Conservation (phyloP, 2,888 invertebrate genomes). For the Oxytorus armatus region DNA sequence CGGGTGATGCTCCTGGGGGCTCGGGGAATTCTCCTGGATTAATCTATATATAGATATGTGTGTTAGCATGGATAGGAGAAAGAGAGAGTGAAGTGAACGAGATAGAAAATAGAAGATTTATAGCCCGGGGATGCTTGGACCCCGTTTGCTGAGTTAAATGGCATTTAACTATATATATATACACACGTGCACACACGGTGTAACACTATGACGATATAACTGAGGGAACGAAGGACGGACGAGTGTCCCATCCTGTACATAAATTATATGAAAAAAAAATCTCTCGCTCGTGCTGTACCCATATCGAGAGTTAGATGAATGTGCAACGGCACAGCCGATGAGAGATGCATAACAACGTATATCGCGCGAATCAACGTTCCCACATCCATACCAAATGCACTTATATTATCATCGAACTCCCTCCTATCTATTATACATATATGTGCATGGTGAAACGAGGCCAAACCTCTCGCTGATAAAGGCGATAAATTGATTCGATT, state of each 20-base stretch:
- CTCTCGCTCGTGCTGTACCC: conserved; percentile 39
- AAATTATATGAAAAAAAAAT: conserved; percentile 55
- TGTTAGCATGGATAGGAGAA: conserved; percentile 5
- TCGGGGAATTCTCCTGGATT: conserved; percentile 40
- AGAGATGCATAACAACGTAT: neutral
- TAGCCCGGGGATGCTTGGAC: conserved; percentile 48
- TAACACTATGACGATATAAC: conserved; percentile 45
- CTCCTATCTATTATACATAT: conserved; percentile 31
- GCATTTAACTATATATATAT: conserved; percentile 63
- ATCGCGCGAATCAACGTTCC: conserved; percentile 18
- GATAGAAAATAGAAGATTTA: conserved; percentile 58
- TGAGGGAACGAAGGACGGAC: conserved; percentile 53
- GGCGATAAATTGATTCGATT: conserved; percentile 67
- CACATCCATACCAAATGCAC: conserved; percentile 26
- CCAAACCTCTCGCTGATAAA: conserved; percentile 59
- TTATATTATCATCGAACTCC: conserved; percentile 33
- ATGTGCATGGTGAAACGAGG: conserved; percentile 58
- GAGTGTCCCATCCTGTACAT: conserved; percentile 68
- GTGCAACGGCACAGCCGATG: conserved; percentile 7
- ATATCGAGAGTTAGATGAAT: conserved; percentile 11
- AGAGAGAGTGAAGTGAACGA: neutral
- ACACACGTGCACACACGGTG: neutral
- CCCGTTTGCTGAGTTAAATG: conserved; percentile 43
- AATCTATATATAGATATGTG: conserved; percentile 16
- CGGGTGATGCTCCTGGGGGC: conserved; percentile 30